A percentile compares a stretch with the other conserved stretches of the same genome.
Evolutionary conservation across 1,140 invertebrate species (phyloP).

Genomic region (Drosophila pandora): DNA sequence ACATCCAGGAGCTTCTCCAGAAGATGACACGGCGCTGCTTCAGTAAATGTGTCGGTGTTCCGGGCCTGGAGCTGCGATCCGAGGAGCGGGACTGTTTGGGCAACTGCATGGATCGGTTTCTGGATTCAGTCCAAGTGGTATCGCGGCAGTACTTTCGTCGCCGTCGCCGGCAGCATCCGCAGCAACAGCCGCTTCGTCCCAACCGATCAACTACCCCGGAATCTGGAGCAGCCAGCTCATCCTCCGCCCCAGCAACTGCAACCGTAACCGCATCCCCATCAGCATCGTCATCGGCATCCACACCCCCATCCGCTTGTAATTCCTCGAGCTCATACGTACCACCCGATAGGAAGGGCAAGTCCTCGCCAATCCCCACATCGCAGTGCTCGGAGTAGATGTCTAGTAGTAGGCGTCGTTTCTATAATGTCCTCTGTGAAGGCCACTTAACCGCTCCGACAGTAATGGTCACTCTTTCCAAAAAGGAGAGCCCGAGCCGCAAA

Average conservation of each 20-base stretch:
- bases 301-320: background rate
- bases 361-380: background rate
- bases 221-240: background rate
- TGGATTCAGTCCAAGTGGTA: slow-evolving; percentile 31
- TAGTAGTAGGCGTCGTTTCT: too few species aligned
- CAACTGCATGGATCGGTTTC: slow-evolving; percentile 41
- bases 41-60: slow-evolving; percentile 10
- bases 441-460: too few species aligned
- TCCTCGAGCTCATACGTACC: background rate
- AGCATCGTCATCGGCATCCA: background rate
- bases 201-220: background rate
- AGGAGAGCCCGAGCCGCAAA: too few species aligned
- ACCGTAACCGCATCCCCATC: background rate
- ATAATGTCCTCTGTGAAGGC: background rate
- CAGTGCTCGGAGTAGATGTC: too few species aligned
- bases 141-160: slow-evolving; percentile 43
- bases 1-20: slow-evolving; percentile 38
- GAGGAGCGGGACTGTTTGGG: slow-evolving; percentile 26
- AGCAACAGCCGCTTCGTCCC: slow-evolving; percentile 20
- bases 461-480: background rate
- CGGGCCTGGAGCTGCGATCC: slow-evolving; percentile 13
- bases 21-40: slow-evolving; percentile 41
- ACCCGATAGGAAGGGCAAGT: background rate
- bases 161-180: slow-evolving; percentile 20
- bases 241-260: background rate